Percentiles rank a stretch among this genome's conserved stretches.
Conservation (phyloP, 2,797 vertebrate genomes). For the Todus mexicanus region DNA sequence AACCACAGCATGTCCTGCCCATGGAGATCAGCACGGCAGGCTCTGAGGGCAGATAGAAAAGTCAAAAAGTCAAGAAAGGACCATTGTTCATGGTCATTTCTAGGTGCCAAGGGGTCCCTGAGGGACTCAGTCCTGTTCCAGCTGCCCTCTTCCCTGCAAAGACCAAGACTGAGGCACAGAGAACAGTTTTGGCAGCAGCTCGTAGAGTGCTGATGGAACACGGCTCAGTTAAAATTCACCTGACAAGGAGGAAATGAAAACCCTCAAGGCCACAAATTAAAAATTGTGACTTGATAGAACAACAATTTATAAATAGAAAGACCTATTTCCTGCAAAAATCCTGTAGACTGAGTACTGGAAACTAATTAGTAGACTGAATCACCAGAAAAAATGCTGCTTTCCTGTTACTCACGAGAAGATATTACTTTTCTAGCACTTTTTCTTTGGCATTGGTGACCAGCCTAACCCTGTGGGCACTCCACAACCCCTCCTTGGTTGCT, state of each 20-base stretch:
- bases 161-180: not conserved
- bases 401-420: not conserved
- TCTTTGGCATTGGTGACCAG: not conserved
- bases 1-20: not conserved
- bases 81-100: not conserved
- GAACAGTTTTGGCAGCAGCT: not conserved
- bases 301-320: slow-evolving; percentile 19
- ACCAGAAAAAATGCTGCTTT: not conserved
- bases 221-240: not conserved
- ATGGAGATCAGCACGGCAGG: not conserved
- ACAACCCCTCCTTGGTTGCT: not conserved
- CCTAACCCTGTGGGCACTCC: not conserved
- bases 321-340: slow-evolving; percentile 32
- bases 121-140: not conserved
- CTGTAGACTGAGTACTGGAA: not conserved
- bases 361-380: slow-evolving; percentile 52
- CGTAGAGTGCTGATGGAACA: not conserved
- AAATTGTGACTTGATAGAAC: slow-evolving; percentile 23
- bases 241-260: slow-evolving; percentile 28
- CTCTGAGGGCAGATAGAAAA: not conserved
- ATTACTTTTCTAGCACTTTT: not conserved
- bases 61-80: not conserved
- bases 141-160: not conserved
- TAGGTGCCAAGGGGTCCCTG: not conserved
- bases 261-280: slow-evolving; percentile 16